These are phyloP conservation scores for Synchiropus splendidus DNA, from an alignment of 2,113 vertebrate genomes.

Conservation along the genomic window DNA sequence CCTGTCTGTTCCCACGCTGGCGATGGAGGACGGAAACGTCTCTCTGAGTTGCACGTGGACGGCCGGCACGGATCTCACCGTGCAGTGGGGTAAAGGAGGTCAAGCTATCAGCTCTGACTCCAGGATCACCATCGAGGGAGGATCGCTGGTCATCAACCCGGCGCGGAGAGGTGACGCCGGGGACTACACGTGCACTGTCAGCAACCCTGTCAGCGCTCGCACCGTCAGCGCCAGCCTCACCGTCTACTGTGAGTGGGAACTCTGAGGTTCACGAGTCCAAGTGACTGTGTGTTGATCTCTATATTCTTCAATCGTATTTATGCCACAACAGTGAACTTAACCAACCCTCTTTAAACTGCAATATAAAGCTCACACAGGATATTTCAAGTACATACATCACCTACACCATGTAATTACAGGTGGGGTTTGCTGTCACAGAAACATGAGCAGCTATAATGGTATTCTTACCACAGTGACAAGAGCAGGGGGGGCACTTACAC, in stretches of 20 bases:
- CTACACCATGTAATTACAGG: no score
- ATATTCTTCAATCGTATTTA: no score
- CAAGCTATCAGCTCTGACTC: constrained; percentile 25
- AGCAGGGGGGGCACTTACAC: no score
- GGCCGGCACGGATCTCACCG: constrained; percentile 34
- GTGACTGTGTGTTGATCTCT: no score
- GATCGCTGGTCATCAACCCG: constrained; percentile 55
- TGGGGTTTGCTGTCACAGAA: no score
- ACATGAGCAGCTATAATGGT: no score
- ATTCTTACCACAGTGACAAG: no score
- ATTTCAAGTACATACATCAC: no score
- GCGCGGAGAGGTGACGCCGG: constrained; percentile 52
- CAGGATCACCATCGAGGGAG: constrained; percentile 47
- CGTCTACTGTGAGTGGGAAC: constrained; percentile 63
- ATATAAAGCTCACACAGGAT: no score
- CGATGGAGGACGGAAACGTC: constrained; percentile 53
- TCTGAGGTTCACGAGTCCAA: no score
- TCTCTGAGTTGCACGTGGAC: constrained; percentile 56
- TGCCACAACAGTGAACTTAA: no score
- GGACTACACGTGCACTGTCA: constrained; percentile 59
- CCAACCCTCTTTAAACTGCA: no score
- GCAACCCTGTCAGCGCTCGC: constrained; percentile 57
- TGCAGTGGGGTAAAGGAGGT: constrained; percentile 57
- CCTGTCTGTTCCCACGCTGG: constrained; percentile 43
- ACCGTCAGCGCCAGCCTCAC: constrained; percentile 44